Base-by-base conservation (phyloP, 2,797 vertebrate genomes). In the Danio jaintianensis region DNA sequence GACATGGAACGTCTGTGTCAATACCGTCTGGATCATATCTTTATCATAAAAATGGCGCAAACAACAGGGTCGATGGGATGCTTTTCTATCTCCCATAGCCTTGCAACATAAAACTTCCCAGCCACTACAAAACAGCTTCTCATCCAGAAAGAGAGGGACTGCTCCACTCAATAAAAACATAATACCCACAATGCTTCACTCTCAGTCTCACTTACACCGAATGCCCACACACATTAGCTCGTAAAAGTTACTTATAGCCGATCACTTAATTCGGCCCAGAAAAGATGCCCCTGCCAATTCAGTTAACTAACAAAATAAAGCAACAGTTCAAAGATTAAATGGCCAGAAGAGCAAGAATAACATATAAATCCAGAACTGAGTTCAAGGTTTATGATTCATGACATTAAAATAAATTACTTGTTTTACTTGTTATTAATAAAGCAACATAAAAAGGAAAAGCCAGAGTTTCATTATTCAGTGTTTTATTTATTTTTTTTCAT, bases 231-330 rank as follows among this genome's bases (percentile, higher is more conserved):
- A 87, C 89, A 83, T 88, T 79, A 15, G 59, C 7, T 91, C 85
- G 63, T 93, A 93, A 93, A 93, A 88, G 85, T 92, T 92, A 89
- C 89, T 90, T 90, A 91, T 88, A 85, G 85, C 84, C 61, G 77
- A 85, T n/a, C 90, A 89, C 89, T 90, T 88, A 91, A 89, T 90
- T 84, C 82, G n/a, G 48, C 56, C 12, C 45, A 72, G 68, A 84
- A 85, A 85, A 86, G 83, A 87, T 74, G 83, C 84, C 88, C 88
- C 45, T 79, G 84, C 75, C 77, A 86, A 88, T 81, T 86, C 67
- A 59, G 83, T 89, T 90, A 91, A 91, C 85, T 85, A 89, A 89
- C 75, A 79, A 87, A 86, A 68, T 75, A 86, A 91, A 67, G 87
- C 64, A 84, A 83, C 68, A 53, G 82, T 78, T 77, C 76, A 80